Base-by-base conservation (phyloP, 2,888 invertebrate species). In the Zootermopsis nevadensis region DNA sequence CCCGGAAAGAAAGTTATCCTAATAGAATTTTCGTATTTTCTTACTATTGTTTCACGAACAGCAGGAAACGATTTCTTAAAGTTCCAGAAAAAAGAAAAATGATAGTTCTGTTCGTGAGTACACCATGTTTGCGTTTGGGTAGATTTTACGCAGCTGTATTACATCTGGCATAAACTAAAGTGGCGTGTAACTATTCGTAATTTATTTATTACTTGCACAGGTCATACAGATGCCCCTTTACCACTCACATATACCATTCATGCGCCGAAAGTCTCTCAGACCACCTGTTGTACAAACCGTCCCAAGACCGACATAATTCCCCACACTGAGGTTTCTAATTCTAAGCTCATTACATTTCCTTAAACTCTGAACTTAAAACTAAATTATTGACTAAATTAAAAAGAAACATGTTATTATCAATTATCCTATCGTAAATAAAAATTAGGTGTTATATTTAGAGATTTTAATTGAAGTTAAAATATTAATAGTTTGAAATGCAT, bases 271-370 rank as follows among this genome's bases (percentile, higher is more conserved):
- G 0, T 12, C 48, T 48, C 48, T 19, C 38, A 38, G 74, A 38
- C 74, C 74, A 74, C 74, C 74, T 74, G 74, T 74, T 74, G 74
- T 74, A 38, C 74, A 24, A 33, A 31, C 27, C 31, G 33, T 69
- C 31, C 69, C 69, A 69, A 69, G 69, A 69, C 69, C 22, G 22
- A 33, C 6, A 69, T 69, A 69, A 69, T 33, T 69, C 69, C 69
- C 69, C 30, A 31, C 69, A 31, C 12, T 22, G 33, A 33, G 33
- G 33, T 19, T 69, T 69, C 33, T 19, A 69, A 12, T 33, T 33
- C 69, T 31, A 22, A 30, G 31, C 22, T 33, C 69, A 69, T 69
- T 69, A 69, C 19, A 69, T 24, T 69, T 33, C 33, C 33, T 69
- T 19, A 15, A 15, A 48, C 19, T 19, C 48, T 42, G 42, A 42